A percentile compares a stretch with the other conserved stretches of the same genome.
Conservation (phyloP, 1,140 invertebrate genomes). For the Zaprionus gabonicus region DNA sequence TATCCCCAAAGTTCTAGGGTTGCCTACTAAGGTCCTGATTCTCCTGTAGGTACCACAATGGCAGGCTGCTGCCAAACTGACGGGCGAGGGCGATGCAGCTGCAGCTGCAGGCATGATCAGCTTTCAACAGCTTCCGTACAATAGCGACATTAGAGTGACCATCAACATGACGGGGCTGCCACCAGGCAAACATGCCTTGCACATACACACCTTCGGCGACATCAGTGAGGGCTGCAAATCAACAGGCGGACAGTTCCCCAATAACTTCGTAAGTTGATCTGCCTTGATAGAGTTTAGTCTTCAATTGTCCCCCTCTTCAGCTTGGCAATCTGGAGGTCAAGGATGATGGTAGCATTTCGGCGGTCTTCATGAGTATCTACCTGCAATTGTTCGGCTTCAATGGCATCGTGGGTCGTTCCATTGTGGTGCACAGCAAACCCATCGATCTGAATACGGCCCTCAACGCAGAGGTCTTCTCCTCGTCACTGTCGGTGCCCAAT, state of each 20-base stretch:
- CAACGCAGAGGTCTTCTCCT: conserved; percentile 80
- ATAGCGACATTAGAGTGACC: conserved; percentile 85
- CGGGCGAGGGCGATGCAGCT: conserved; percentile 62
- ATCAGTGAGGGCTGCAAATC: conserved; percentile 87
- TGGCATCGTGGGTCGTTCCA: conserved; percentile 80
- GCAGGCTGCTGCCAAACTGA: conserved; percentile 68
- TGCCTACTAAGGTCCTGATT: background rate
- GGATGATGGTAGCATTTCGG: conserved; percentile 74
- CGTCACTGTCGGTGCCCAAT: conserved; percentile 68
- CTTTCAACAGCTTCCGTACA: conserved; percentile 77
- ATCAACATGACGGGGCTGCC: conserved; percentile 87
- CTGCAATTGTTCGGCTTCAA: conserved; percentile 78
- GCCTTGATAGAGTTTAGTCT: background rate
- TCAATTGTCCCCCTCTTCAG: conserved; percentile 26
- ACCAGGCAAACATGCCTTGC: conserved; percentile 89
- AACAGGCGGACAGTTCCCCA: conserved; percentile 85
- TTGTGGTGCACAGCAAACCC: conserved; percentile 82
- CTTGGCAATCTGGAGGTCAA: conserved; percentile 81
- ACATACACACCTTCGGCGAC: conserved; percentile 90
- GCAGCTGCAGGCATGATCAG: conserved; percentile 65
- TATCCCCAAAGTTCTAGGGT: background rate
- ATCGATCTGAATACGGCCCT: conserved; percentile 78
- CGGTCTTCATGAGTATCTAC: conserved; percentile 71
- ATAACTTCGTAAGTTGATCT: conserved; percentile 76
- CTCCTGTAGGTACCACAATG: conserved; percentile 62